These are phyloP conservation scores for Icerya purchasi DNA, from an alignment of 2,888 invertebrate species.

Conservation along the genomic window DNA sequence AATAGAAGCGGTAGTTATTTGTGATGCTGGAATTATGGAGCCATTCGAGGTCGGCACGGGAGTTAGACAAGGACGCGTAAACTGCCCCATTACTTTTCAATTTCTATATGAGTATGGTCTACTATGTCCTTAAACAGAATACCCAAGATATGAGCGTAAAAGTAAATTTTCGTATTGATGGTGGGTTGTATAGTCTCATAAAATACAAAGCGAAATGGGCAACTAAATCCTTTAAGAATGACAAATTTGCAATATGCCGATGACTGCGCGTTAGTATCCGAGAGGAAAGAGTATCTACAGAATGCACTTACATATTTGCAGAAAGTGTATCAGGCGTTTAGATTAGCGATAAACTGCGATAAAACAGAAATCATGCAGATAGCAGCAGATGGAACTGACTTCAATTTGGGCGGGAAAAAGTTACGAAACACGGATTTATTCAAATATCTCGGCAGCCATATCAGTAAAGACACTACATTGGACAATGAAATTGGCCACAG, in stretches of 20 bases:
- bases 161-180: background rate
- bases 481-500: background rate
- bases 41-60: background rate
- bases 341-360: too few relatives aligned
- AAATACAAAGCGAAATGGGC: background rate
- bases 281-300: background rate
- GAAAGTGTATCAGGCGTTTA: too few relatives aligned
- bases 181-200: background rate
- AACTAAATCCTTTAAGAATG: background rate
- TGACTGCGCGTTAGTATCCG: background rate
- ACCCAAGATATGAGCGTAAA: background rate
- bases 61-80: too few relatives aligned
- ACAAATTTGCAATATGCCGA: background rate
- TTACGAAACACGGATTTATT: background rate
- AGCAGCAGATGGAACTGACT: background rate
- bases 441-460: background rate
- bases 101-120: background rate
- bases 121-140: background rate
- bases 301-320: background rate
- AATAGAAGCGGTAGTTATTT: background rate
- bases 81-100: background rate
- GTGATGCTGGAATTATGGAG: background rate
- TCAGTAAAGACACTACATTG: background rate
- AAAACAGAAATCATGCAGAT: background rate
- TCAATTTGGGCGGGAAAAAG: background rate